A percentile compares a stretch with the other conserved stretches of the same genome.
These are phyloP conservation scores for Brachionus paranguensis DNA, from an alignment of 1,140 invertebrate genomes.

Conservation along the genomic window DNA sequence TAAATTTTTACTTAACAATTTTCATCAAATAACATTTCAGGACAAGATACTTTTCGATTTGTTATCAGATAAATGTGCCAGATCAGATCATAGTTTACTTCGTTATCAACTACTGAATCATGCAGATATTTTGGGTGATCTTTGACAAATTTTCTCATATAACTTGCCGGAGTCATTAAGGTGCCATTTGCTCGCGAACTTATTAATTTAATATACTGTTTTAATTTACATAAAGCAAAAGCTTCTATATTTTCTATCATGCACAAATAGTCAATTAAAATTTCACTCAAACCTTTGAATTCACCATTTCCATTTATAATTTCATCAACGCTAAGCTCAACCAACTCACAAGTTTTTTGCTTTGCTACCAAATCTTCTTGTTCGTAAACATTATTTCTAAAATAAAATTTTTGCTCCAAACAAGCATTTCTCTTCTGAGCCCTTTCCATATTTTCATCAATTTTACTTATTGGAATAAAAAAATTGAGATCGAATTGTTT, in stretches of 20 bases:
- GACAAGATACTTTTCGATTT: neutral
- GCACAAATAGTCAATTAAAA: conserved; percentile 3
- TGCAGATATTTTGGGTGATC: conserved; percentile 79
- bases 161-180: conserved; percentile 59
- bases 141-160: conserved; percentile 82
- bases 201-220: conserved; percentile 91
- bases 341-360: neutral
- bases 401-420: conserved; percentile 77
- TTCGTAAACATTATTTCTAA: conserved; percentile 65
- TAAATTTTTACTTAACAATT: neutral
- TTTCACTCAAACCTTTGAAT: neutral
- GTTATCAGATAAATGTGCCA: conserved; percentile 53
- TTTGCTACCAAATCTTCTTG: neutral
- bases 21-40: neutral
- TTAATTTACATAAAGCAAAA: conserved; percentile 89
- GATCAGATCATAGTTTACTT: conserved; percentile 87
- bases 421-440: conserved; percentile 85
- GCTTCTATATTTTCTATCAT: conserved; percentile 63
- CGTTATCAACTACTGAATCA: conserved; percentile 80
- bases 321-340: conserved; percentile 4
- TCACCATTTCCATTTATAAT: conserved; percentile 15
- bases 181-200: conserved; percentile 66
- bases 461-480: conserved; percentile 93
- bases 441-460: conserved; percentile 94
- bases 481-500: conserved; percentile 92